phyloP scores from a whole-genome alignment of 2,888 invertebrate species.

The Pyrocoelia pectoralis region DNA sequence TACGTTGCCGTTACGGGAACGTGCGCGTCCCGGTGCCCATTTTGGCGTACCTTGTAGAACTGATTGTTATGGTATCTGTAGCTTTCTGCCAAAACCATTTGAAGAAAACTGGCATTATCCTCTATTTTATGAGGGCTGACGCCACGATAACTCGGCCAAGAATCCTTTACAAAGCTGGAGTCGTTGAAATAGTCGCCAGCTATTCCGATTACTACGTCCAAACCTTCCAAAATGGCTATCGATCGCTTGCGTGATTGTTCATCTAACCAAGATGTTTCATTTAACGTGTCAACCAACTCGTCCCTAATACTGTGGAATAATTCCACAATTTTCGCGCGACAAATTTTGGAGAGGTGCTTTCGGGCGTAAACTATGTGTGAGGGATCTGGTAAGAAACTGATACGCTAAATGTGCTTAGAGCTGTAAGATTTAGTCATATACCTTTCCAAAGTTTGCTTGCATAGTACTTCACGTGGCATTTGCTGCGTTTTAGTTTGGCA shows the following conservation, averaged over 20 bases:
- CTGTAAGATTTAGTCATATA: neutral
- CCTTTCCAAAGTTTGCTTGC: neutral
- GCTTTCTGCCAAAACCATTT: neutral
- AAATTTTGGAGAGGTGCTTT: constrained; percentile 27
- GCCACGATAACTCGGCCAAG: constrained; percentile 19
- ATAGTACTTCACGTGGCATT: neutral
- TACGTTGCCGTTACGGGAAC: neutral
- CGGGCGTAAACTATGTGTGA: constrained; percentile 20
- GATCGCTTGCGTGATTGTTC: constrained; percentile 38
- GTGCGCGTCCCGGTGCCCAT: neutral
- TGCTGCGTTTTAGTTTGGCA: neutral
- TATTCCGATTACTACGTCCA: constrained; percentile 42
- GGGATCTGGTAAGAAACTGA: constrained; percentile 15
- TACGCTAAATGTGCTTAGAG: neutral
- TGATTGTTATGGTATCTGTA: neutral
- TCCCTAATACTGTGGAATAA: constrained; percentile 38
- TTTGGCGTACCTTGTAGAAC: neutral
- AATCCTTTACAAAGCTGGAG: constrained; percentile 36
- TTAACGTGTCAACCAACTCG: constrained; percentile 29
- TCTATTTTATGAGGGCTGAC: neutral
- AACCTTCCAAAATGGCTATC: constrained; percentile 27
- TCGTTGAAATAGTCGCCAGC: constrained; percentile 44
- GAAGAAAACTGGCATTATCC: neutral
- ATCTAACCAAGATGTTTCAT: constrained; percentile 39
- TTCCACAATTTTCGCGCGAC: constrained; percentile 28